These are phyloP conservation scores for Philereme transversata DNA, from an alignment of 2,888 invertebrate genomes.

Conservation along the genomic window DNA sequence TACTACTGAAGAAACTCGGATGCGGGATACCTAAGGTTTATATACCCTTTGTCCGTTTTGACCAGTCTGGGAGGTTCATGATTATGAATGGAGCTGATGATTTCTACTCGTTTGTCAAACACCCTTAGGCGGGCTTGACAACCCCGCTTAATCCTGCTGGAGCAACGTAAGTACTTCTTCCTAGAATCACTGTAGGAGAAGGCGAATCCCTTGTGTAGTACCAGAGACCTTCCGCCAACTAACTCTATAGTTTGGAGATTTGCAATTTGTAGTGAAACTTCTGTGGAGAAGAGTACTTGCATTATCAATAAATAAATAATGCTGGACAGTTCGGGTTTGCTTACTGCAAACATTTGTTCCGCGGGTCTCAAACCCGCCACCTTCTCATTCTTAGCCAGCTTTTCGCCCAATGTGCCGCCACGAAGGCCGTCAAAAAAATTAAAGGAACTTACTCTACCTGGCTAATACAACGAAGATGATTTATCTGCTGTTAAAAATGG, in stretches of 20 bases:
- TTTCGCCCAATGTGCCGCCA: no score
- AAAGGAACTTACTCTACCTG: no score
- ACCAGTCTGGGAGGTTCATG: conserved; percentile 17
- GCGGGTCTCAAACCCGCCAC: no score
- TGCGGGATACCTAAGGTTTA: conserved; percentile 3
- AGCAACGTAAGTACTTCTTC: conserved; percentile 39
- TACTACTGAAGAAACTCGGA: background rate
- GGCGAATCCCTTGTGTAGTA: conserved; percentile 34
- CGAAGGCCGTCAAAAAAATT: no score
- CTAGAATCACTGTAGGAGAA: conserved; percentile 39
- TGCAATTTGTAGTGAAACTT: background rate
- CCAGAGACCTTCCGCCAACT: conserved; percentile 12
- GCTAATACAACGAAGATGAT: no score
- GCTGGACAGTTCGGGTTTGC: background rate
- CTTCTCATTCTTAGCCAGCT: no score
- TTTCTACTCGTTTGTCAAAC: background rate
- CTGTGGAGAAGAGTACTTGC: conserved; percentile 10
- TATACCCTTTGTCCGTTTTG: conserved; percentile 13
- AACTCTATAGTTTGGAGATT: conserved; percentile 6
- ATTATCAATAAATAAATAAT: background rate
- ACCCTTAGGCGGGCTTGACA: conserved; percentile 19
- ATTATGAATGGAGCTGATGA: conserved; percentile 12
- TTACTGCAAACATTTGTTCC: no score
- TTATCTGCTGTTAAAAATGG: no score
- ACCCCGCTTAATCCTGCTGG: conserved; percentile 22